Evolutionary conservation across 2,113 vertebrate species (phyloP).

Genomic region (Octodon degus): DNA sequence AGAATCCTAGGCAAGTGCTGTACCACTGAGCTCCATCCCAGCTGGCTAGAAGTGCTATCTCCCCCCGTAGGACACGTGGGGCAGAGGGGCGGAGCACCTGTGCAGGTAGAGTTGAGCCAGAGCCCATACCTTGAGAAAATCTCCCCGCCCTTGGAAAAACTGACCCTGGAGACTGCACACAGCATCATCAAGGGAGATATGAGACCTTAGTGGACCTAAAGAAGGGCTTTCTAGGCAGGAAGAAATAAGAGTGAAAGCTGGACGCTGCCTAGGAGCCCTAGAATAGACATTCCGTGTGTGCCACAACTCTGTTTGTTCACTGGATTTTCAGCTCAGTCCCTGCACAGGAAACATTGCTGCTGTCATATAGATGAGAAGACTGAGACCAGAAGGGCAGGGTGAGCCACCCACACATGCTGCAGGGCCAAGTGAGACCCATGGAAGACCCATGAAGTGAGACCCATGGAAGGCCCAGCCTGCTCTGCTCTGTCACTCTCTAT

Average conservation of each 20-base stretch:
- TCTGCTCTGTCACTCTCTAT: background rate
- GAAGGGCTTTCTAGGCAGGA: background rate
- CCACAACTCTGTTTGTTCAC: background rate
- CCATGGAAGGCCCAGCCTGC: background rate
- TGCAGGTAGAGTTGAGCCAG: too few relatives aligned
- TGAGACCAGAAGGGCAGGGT: too few relatives aligned
- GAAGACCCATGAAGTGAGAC: background rate
- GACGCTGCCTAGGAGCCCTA: background rate
- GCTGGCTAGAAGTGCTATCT: background rate
- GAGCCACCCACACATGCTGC: background rate
- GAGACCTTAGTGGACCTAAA: fast-evolving
- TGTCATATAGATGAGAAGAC: background rate
- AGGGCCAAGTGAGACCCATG: background rate
- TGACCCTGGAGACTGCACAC: background rate
- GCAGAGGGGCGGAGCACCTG: background rate
- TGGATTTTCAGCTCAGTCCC: background rate
- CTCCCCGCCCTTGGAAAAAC: background rate
- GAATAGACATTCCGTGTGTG: background rate
- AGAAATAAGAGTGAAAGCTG: background rate
- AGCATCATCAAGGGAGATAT: background rate
- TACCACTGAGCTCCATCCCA: background rate
- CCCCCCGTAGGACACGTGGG: background rate
- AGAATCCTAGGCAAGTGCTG: background rate
- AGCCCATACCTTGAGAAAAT: background rate
- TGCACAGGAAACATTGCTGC: background rate